Evolutionary conservation across 2,797 vertebrate genomes (phyloP), one percentile per base, ranked within the genome.

Genomic region (Ara ararauna): DNA sequence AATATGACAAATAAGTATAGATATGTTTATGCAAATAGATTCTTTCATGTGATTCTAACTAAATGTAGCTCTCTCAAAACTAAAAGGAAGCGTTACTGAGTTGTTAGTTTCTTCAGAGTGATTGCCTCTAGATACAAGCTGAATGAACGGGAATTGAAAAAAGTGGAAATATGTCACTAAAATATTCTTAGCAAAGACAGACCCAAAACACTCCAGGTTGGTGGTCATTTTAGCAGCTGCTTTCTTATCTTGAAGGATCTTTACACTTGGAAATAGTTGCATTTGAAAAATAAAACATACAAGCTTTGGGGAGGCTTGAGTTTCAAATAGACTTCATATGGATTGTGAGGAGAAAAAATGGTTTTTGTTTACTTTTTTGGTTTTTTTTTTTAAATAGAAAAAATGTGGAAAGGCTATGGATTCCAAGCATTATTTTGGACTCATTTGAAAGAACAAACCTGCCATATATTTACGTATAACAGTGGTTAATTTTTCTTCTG

Each of bases 371-470:
- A 8, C 8, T 44, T 42, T 6, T 44, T 44, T 44, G 36, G 4
- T 44, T 86, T 77, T 68, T 73, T 36, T 38, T 38, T 36, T 36
- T 36, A 10, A 12, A 18, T 70, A 36, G 22, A 44, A 20, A 40
- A 82, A 75, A 34, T 11, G 1, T 36, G 13, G 34, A 60, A 89
- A 45, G 22, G 2, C 24, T 34, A 2, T 72, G 16, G 26, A 70
- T 87, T 93, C n/a, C 73, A 73, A 91, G 20, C 19, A 34, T 67
- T 76, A 45, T 87, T 87, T 85, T 44, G 23, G 51, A 40, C 16
- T 16, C 0, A 0, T 76, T 62, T 82, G 38, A 70, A 88, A 78
- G 47, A 81, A 27, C 19, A 42, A 70, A 87, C 54, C 38, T 66
- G 9, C 40, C 0, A 0, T 29, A 1, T 73, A 22, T 84, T 85